Evolutionary conservation across 2,888 invertebrate genomes (phyloP).

Genomic region (Euplagia quadripunctaria): DNA sequence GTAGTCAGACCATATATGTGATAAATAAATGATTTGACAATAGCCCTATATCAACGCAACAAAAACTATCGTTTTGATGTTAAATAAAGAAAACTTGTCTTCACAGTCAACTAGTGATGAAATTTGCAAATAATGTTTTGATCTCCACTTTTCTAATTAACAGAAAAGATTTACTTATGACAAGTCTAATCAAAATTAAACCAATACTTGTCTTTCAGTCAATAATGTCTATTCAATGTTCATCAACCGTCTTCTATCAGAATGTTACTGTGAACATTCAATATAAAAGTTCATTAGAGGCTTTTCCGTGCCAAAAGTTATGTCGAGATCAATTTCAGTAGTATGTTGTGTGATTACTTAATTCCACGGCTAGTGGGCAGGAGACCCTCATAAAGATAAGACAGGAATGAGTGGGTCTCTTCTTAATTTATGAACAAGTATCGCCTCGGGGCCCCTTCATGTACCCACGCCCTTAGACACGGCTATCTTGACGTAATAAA

Average conservation of each 20-base stretch:
- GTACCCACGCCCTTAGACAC: slow-evolving; percentile 55
- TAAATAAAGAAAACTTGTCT: too few species aligned
- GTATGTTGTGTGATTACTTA: slow-evolving; percentile 79
- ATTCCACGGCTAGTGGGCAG: slow-evolving; percentile 78
- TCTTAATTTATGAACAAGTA: slow-evolving; percentile 80
- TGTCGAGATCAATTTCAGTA: slow-evolving; percentile 62
- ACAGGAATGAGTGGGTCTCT: slow-evolving; percentile 73
- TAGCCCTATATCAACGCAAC: too few species aligned
- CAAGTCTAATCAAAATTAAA: not conserved
- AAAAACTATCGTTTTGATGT: too few species aligned
- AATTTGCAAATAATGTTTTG: not conserved
- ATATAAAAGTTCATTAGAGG: slow-evolving; percentile 21
- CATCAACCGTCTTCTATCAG: not conserved
- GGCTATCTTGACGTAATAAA: slow-evolving; percentile 63
- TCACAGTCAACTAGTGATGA: too few species aligned
- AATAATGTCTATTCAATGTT: not conserved
- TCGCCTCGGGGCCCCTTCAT: slow-evolving; percentile 58
- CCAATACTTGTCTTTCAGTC: too few species aligned
- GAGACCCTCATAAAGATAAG: slow-evolving; percentile 82
- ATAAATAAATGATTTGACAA: too few species aligned
- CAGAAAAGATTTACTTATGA: not conserved
- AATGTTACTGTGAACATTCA: not conserved
- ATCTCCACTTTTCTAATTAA: not conserved
- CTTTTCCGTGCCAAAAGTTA: slow-evolving; percentile 30
- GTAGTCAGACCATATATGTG: too few species aligned